Conservation (phyloP, 2,888 invertebrate genomes). For the Scaptomyza flava region DNA sequence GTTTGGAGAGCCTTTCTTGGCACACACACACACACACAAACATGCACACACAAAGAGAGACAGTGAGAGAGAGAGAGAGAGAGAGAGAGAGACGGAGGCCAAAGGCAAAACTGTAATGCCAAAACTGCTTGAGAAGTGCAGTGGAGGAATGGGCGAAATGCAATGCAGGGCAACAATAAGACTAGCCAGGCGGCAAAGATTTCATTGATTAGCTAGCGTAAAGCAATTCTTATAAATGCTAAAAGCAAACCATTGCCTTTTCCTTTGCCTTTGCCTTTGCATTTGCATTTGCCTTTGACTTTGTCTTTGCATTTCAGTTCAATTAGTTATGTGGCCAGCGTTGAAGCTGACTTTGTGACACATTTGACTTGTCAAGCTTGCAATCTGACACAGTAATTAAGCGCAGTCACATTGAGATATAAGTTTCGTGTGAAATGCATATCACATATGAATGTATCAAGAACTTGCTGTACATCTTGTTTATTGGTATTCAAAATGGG, state of each 20-base stretch:
- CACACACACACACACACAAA: not conserved
- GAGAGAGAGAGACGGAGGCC: not conserved
- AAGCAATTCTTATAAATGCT: slow-evolving; percentile 9
- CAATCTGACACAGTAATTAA: not conserved
- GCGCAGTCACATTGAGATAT: not conserved
- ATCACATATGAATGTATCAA: not conserved
- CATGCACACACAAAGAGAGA: not conserved
- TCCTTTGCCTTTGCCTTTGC: not conserved
- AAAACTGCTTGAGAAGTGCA: slow-evolving; percentile 29
- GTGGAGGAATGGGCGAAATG: not conserved
- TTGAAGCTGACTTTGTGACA: not conserved
- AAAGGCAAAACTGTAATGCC: slow-evolving; percentile 29
- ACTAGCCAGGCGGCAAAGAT: slow-evolving; percentile 25
- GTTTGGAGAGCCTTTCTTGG: not conserved
- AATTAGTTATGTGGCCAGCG: not conserved
- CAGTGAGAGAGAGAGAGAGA: not conserved
- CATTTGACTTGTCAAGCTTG: not conserved
- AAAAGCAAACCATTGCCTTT: not conserved
- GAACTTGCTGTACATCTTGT: not conserved
- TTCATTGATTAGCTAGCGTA: slow-evolving; percentile 36
- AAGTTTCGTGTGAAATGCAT: not conserved
- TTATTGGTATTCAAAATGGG: no score
- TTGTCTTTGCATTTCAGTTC: not conserved
- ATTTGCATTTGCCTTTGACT: not conserved
- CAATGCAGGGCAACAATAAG: not conserved